Percentiles rank a stretch among this genome's conserved stretches.
Evolutionary conservation across 2,113 vertebrate species (phyloP).

Genomic region (Thamnaconus septentrionalis): DNA sequence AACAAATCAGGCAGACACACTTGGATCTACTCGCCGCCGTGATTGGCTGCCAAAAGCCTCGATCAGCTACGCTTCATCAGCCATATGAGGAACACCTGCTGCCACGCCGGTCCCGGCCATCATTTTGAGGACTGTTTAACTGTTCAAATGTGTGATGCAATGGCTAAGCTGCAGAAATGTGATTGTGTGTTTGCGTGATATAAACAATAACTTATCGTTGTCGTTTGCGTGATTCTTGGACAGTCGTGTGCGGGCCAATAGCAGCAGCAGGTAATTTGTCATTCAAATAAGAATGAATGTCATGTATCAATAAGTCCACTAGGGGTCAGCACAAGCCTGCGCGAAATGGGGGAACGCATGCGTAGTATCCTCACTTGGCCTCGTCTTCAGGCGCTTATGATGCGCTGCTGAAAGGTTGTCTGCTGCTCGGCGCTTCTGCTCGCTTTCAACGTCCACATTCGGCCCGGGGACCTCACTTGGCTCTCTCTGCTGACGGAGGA

Average conservation of each 20-base stretch:
- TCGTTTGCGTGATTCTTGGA: too few species aligned
- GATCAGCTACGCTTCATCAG: slow-evolving; percentile 11
- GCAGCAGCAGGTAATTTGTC: too few species aligned
- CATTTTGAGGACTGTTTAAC: too few species aligned
- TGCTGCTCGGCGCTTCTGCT: slow-evolving; percentile 32
- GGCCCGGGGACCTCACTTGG: slow-evolving; percentile 19
- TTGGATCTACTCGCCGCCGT: neutral
- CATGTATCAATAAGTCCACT: slow-evolving; percentile 12
- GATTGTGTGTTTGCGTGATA: too few species aligned
- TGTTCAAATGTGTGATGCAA: too few species aligned
- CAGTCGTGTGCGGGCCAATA: too few species aligned
- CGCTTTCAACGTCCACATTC: slow-evolving; percentile 33
- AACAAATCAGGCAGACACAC: slow-evolving; percentile 7
- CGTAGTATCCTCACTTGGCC: slow-evolving; percentile 66
- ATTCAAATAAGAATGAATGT: neutral
- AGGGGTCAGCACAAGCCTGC: slow-evolving; percentile 24
- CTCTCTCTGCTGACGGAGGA: slow-evolving; percentile 13
- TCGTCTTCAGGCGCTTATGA: slow-evolving; percentile 58
- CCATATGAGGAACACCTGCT: slow-evolving; percentile 52
- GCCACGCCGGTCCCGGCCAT: neutral
- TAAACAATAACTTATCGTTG: too few species aligned
- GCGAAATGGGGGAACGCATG: slow-evolving; percentile 43
- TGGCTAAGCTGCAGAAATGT: too few species aligned
- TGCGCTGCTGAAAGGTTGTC: slow-evolving; percentile 49
- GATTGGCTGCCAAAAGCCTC: slow-evolving; percentile 7